Percentiles rank a stretch among this genome's conserved stretches.
These are phyloP conservation scores for Desoria tigrina DNA, from an alignment of 2,888 invertebrate species.

Conservation along the genomic window DNA sequence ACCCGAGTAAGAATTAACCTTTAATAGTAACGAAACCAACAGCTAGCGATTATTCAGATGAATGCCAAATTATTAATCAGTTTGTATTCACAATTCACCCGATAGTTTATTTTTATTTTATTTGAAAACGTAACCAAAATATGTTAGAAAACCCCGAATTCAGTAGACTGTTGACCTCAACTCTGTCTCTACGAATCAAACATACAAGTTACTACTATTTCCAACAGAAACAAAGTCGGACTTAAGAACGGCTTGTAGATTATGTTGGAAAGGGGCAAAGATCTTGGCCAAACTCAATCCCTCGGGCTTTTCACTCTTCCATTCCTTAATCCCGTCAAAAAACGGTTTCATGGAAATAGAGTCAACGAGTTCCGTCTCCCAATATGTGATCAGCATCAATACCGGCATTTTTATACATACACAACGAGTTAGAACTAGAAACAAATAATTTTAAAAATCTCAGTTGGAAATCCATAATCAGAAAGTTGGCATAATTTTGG, in stretches of 20 bases:
- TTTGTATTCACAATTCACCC: no score
- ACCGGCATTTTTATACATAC: constrained; percentile 33
- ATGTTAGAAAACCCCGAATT: no score
- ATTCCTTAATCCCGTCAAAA: constrained; percentile 22
- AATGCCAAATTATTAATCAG: no score
- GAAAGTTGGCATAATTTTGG: no score
- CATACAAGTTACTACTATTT: constrained; percentile 42
- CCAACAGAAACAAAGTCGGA: constrained; percentile 21
- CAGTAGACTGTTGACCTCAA: no score
- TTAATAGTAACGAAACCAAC: no score
- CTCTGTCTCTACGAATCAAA: constrained; percentile 25
- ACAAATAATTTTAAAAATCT: background rate
- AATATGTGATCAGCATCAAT: constrained; percentile 38
- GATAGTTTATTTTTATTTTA: no score
- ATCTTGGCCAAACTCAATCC: constrained; percentile 21
- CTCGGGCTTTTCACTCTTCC: background rate
- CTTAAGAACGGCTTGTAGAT: no score
- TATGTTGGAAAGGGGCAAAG: constrained; percentile 33
- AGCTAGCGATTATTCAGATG: no score
- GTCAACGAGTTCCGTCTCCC: constrained; percentile 44
- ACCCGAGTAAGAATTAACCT: no score
- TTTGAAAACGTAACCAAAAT: no score
- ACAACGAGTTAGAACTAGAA: constrained; percentile 36
- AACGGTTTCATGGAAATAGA: constrained; percentile 45
- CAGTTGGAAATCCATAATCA: background rate